phyloP scores from a whole-genome alignment of 2,888 invertebrate genomes.

The Calameuta filiformis region DNA sequence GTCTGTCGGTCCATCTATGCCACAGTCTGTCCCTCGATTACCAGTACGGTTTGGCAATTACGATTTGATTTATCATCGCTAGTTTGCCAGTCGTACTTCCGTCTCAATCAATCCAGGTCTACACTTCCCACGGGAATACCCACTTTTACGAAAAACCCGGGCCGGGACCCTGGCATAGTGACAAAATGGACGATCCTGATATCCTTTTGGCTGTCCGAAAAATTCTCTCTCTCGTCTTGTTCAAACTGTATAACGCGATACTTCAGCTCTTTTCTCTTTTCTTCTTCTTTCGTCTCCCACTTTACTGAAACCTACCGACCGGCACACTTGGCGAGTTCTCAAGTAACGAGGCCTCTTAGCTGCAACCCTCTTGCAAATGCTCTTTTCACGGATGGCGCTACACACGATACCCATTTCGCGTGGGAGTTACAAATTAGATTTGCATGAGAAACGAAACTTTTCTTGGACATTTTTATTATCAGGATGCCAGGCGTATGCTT shows the following conservation, averaged over 20 bases:
- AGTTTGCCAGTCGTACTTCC: neutral
- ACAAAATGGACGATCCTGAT: neutral
- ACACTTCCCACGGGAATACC: neutral
- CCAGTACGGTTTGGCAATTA: neutral
- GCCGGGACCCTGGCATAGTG: neutral
- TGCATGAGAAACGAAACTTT: neutral
- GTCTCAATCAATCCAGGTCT: neutral
- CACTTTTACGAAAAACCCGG: neutral
- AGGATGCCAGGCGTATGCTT: neutral
- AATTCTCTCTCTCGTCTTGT: neutral
- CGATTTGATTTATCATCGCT: slow-evolving; percentile 21
- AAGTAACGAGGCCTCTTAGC: neutral
- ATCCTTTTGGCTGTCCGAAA: neutral
- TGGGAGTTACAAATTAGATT: neutral
- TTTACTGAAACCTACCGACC: neutral
- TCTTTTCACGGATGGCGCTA: neutral
- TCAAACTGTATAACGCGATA: neutral
- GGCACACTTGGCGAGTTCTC: neutral
- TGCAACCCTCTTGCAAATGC: neutral
- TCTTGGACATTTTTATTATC: neutral
- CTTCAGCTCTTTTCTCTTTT: neutral
- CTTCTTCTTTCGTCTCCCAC: neutral
- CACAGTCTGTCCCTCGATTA: neutral
- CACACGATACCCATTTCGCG: neutral
- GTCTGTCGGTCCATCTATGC: neutral